Conservation (phyloP, 2,113 vertebrate genomes). For the Chauna torquata region DNA sequence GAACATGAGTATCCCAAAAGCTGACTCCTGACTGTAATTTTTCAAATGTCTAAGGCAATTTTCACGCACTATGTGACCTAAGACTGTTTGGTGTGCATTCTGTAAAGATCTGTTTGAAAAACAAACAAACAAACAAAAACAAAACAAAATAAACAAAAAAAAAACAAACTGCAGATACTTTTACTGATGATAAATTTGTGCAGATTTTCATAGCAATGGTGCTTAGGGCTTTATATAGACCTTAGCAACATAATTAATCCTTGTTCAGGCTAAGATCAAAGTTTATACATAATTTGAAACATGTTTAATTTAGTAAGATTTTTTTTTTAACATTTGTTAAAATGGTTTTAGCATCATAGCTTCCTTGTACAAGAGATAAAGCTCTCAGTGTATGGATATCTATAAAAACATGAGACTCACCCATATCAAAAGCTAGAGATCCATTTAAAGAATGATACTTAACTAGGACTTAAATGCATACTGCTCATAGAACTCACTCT, state of each 20-base stretch:
- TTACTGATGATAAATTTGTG: neutral
- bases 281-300: neutral
- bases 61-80: neutral
- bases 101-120: neutral
- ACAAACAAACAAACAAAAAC: no score
- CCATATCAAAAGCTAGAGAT: neutral
- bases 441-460: neutral
- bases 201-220: neutral
- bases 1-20: neutral
- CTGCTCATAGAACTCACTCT: neutral
- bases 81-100: neutral
- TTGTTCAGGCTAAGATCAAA: neutral
- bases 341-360: neutral
- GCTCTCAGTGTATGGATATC: neutral
- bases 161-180: accelerated
- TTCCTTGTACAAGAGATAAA: neutral
- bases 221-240: neutral
- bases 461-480: neutral
- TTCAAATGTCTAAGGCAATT: neutral
- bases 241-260: neutral
- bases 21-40: neutral
- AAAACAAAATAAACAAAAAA: no score
- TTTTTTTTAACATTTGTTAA: neutral
- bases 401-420: neutral
- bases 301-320: neutral